phyloP scores from a whole-genome alignment of 2,888 invertebrate genomes.

The Pycnomerus fuliginosus region DNA sequence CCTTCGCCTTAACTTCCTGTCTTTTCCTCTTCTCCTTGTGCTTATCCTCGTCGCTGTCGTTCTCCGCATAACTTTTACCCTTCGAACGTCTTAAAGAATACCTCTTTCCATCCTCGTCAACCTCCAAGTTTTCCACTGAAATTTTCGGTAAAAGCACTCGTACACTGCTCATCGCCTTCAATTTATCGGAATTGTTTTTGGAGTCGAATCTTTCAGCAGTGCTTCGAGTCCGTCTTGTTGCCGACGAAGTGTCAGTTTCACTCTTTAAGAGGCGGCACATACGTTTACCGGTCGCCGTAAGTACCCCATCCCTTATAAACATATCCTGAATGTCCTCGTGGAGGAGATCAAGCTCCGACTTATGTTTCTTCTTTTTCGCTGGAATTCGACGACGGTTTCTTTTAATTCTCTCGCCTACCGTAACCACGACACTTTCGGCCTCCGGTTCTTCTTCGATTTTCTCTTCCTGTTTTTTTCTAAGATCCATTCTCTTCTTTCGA shows the following conservation, averaged over 20 bases:
- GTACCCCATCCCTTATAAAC: constrained; percentile 65
- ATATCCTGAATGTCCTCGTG: constrained; percentile 71
- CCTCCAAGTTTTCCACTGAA: constrained; percentile 30
- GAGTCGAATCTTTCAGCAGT: constrained; percentile 10
- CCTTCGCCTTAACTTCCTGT: constrained; percentile 1
- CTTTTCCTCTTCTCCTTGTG: constrained; percentile 1
- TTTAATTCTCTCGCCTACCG: constrained; percentile 19
- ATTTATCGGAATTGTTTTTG: constrained; percentile 17
- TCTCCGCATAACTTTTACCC: constrained; percentile 23
- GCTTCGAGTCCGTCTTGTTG: not conserved
- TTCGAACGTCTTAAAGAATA: constrained; percentile 23
- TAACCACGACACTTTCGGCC: constrained; percentile 10
- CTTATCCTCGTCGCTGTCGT: constrained; percentile 24
- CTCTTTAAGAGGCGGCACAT: constrained; percentile 60
- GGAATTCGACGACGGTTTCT: constrained; percentile 6
- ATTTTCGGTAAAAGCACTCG: constrained; percentile 37
- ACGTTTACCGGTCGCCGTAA: constrained; percentile 64
- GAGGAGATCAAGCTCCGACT: constrained; percentile 61
- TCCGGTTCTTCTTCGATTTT: constrained; percentile 14
- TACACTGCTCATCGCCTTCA: constrained; percentile 34
- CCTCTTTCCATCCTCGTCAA: constrained; percentile 16
- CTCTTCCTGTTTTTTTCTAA: constrained; percentile 22
- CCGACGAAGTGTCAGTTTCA: constrained; percentile 19
- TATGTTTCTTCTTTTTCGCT: constrained; percentile 43
- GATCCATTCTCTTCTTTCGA: constrained; percentile 21